Conservation (phyloP, 2,797 vertebrate species). For the Acrossocheilus wenchowensis region DNA sequence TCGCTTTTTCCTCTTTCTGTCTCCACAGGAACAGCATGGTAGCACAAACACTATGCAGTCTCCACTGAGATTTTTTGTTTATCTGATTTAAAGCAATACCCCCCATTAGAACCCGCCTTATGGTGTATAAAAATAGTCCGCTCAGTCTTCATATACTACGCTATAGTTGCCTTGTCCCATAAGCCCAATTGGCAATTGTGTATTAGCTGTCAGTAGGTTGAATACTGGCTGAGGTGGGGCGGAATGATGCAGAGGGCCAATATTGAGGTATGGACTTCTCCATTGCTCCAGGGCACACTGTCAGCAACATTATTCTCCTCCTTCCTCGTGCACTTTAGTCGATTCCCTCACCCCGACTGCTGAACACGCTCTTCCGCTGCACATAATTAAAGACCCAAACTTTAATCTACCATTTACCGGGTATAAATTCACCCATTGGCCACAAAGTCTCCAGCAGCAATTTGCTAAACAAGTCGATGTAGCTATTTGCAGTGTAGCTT, state of each 20-base stretch:
- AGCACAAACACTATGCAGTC: not conserved
- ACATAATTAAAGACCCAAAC: conserved; percentile 62
- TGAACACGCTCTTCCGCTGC: conserved; percentile 63
- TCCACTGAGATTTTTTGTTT: not conserved
- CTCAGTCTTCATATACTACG: not conserved
- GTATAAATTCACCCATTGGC: conserved; percentile 56
- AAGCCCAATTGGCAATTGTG: not conserved
- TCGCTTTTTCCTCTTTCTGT: not conserved
- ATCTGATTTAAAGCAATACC: conserved; percentile 6
- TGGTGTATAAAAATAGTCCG: not conserved
- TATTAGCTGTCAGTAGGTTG: conserved; percentile 32
- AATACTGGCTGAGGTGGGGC: conserved; percentile 27
- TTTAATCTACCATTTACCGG: conserved; percentile 59
- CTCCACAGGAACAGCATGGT: not conserved
- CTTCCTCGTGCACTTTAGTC: conserved; percentile 44
- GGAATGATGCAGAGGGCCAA: conserved; percentile 57
- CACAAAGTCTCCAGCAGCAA: conserved; percentile 39
- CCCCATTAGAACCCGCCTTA: not conserved
- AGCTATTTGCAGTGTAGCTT: not conserved
- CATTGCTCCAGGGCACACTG: conserved; percentile 49
- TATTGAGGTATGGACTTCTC: conserved; percentile 61
- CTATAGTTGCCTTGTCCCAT: conserved; percentile 13
- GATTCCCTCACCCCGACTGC: conserved; percentile 53
- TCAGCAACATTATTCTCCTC: conserved; percentile 56
- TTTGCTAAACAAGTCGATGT: conserved; percentile 17